These are phyloP conservation scores for Noctua comes DNA, from an alignment of 2,888 invertebrate genomes.

Conservation along the genomic window DNA sequence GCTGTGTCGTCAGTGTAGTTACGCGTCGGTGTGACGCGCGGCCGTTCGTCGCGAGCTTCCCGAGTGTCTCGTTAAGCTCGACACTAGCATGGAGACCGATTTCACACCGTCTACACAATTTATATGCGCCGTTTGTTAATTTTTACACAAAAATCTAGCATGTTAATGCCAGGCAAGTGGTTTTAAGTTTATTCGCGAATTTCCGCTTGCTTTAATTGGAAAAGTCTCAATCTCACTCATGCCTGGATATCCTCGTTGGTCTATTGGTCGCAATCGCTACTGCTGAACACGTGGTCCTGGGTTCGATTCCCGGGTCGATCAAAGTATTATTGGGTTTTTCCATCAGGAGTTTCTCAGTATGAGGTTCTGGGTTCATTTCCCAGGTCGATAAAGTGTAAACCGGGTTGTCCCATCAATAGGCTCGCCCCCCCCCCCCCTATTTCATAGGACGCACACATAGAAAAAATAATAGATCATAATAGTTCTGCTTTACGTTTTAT, in stretches of 20 bases:
- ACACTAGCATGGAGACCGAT: slow-evolving; percentile 66
- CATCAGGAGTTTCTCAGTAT: not conserved
- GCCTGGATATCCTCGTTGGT: not conserved
- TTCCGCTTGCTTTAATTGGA: too few species aligned
- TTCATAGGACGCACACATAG: not conserved
- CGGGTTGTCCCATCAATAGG: not conserved
- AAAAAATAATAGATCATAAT: too few species aligned
- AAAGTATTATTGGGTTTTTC: not conserved
- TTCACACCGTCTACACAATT: slow-evolving; percentile 51
- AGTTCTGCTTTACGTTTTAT: too few species aligned
- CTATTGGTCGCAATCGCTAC: not conserved
- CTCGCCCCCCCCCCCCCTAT: not conserved
- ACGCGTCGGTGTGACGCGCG: slow-evolving; percentile 41
- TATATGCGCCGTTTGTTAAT: slow-evolving; percentile 15
- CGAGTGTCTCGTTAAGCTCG: slow-evolving; percentile 69
- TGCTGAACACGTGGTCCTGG: not conserved
- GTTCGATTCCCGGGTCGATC: not conserved
- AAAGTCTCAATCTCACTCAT: not conserved
- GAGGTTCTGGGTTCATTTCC: not conserved
- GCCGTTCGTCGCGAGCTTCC: slow-evolving; percentile 61
- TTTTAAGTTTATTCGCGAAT: not conserved
- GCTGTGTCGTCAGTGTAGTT: slow-evolving; percentile 19
- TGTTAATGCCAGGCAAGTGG: not conserved
- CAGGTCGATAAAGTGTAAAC: not conserved
- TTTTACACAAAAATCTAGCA: slow-evolving; percentile 14